Conservation (phyloP, 37 sponge, comb jelly and placozoan species). For the Cliona cf. orientalis region DNA sequence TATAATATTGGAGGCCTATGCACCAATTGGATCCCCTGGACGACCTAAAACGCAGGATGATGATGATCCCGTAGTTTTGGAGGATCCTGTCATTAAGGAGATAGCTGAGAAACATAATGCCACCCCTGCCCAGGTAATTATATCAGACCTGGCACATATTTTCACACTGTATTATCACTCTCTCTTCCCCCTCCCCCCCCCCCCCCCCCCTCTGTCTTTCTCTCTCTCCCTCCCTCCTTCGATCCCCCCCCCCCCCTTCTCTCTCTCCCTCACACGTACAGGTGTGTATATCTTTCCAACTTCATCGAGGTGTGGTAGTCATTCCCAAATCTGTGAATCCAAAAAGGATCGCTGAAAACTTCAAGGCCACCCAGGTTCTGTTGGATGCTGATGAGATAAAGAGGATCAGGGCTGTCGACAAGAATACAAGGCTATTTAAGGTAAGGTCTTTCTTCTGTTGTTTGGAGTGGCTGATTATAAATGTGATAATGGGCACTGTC, state of each 20-base stretch:
- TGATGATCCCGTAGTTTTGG: constrained; percentile 62
- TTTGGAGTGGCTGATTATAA: no score
- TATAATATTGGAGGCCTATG: constrained; percentile 81
- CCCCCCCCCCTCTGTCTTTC: no score
- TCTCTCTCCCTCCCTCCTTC: no score
- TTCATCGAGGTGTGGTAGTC: constrained; percentile 70
- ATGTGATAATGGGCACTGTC: no score
- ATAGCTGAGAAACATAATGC: constrained; percentile 67
- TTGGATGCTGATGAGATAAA: constrained; percentile 82
- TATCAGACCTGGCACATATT: no score
- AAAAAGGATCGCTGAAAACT: constrained; percentile 75
- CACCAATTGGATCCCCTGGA: constrained; percentile 80
- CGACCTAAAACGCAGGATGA: constrained; percentile 27
- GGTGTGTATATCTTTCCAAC: constrained; percentile 70
- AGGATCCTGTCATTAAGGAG: constrained; percentile 63
- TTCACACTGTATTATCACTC: no score
- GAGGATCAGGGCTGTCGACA: constrained; percentile 57
- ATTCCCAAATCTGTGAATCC: constrained; percentile 88
- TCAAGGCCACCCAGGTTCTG: constrained; percentile 58
- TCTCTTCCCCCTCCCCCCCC: no score
- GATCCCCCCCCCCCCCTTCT: no score
- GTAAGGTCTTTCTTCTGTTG: no score
- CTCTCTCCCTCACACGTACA: no score
- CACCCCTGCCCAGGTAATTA: constrained; percentile 80
- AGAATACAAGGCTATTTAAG: constrained; percentile 43